These are phyloP conservation scores for Bactericera cockerelli DNA, from an alignment of 1,140 invertebrate species.

Conservation along the genomic window DNA sequence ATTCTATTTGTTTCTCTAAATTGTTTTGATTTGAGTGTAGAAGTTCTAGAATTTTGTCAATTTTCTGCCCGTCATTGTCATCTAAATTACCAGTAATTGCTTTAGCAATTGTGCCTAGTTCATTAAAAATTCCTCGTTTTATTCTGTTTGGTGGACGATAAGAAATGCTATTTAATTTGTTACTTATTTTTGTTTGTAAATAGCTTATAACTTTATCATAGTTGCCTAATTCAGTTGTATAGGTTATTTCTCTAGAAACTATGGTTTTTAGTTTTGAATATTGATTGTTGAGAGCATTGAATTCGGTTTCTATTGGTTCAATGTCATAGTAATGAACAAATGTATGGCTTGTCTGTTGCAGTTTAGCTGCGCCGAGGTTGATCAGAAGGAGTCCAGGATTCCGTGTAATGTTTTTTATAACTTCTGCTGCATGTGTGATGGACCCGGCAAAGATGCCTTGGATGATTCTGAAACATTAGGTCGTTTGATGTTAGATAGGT, in stretches of 20 bases:
- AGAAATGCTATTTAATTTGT: neutral
- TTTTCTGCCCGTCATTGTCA: neutral
- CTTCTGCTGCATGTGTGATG: neutral
- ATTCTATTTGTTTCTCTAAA: neutral
- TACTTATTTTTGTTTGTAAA: neutral
- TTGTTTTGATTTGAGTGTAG: neutral
- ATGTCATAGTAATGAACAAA: constrained; percentile 1
- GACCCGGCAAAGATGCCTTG: no score
- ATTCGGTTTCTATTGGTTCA: neutral
- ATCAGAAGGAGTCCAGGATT: neutral
- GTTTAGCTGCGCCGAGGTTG: constrained; percentile 4
- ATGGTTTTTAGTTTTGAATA: no score
- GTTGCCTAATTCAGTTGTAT: neutral
- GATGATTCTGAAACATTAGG: neutral
- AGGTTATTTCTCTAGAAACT: no score
- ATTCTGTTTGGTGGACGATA: no score
- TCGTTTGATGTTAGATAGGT: neutral
- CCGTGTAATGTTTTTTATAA: neutral
- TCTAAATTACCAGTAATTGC: no score
- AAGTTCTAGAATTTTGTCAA: neutral
- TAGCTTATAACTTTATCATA: neutral
- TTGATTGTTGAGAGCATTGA: neutral
- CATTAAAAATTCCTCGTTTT: no score
- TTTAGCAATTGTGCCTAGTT: no score
- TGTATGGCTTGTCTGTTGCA: neutral